Percentiles rank a stretch among this genome's conserved stretches.
Evolutionary conservation across 2,888 invertebrate species (phyloP).

Genomic region (Rhodophaea formosa): DNA sequence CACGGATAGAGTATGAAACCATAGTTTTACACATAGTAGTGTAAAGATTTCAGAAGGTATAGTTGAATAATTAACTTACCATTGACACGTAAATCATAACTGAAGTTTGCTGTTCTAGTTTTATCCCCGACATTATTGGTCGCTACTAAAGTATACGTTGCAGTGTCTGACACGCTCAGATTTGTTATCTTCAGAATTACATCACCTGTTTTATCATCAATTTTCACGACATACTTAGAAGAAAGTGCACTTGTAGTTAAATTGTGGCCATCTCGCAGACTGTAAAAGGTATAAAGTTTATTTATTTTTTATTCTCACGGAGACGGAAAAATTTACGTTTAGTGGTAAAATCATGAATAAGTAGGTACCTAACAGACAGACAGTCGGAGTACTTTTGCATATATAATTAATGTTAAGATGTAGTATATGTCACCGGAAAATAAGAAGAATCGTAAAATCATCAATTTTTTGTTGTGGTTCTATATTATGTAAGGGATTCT

Average conservation of each 20-base stretch:
- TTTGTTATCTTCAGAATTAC: slow-evolving; percentile 36
- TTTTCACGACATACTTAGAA: neutral
- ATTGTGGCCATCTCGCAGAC: neutral
- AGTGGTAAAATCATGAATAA: too few relatives aligned
- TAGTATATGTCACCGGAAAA: too few relatives aligned
- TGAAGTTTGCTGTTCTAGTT: slow-evolving; percentile 22
- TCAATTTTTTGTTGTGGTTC: too few relatives aligned
- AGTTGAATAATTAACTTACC: slow-evolving; percentile 45
- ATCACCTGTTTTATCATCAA: slow-evolving; percentile 20
- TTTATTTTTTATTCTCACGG: too few relatives aligned
- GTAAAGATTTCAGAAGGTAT: neutral
- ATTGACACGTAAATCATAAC: slow-evolving; percentile 41
- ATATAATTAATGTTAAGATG: too few relatives aligned
- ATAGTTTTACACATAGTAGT: too few relatives aligned
- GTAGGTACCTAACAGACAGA: too few relatives aligned
- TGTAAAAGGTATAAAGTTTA: neutral
- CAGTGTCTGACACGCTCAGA: slow-evolving; percentile 47
- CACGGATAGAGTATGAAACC: too few relatives aligned
- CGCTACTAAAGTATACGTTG: slow-evolving; percentile 54
- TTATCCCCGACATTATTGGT: slow-evolving; percentile 39
- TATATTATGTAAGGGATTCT: too few relatives aligned
- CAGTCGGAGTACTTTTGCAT: too few relatives aligned
- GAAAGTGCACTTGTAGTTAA: neutral
- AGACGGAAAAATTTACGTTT: too few relatives aligned
- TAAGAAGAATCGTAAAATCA: too few relatives aligned